Base-by-base conservation (phyloP, 2,797 vertebrate genomes). In the Naso thynnoides region DNA sequence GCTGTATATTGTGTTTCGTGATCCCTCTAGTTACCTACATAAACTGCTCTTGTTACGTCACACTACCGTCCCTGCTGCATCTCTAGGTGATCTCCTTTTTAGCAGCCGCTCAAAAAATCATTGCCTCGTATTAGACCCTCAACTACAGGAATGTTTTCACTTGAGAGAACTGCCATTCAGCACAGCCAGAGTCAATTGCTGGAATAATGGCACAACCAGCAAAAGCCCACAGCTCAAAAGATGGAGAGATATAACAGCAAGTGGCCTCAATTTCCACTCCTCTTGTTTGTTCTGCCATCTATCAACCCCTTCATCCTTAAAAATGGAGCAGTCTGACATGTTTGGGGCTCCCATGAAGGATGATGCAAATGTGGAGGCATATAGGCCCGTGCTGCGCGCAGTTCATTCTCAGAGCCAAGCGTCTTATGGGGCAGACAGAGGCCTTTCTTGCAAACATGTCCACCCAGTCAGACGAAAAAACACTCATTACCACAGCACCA, bases 401-500 rank as follows among this genome's bases (percentile, higher is more conserved):
- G 79, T 81, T 86, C 74, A 57, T 26, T 58, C 62, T 66, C 36
- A 16, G 50, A 81, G 78, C 64, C 68, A 57, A n/a, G 79, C 66
- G 39, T 88, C 67, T 79, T 61, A 38, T 49, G 64, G 72, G 60
- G 65, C 68, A 89, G 85, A 77, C 81, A 5, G 64, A 75, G 82
- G 75, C 81, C 84, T 82, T 82, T 80, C 73, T 69, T 70, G 74
- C 87, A 82, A 94, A 94, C 93, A 94, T 94, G 93, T 94, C 94
- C 93, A 91, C 94, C 94, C 94, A 93, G 91, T 80, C 77, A 76
- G 76, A 81, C 23, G 23, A 89, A 91, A 93, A 93, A 94, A 93
- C 92, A 92, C 84, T 93, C 86, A 95, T 95, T 95, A 95, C 88
- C 88, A 76, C 73, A 71, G 88, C 80, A 56, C 82, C 89, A 70